Evolutionary conservation across 1,140 invertebrate genomes (phyloP).

Genomic region (Trichomalopsis sarcophagae): DNA sequence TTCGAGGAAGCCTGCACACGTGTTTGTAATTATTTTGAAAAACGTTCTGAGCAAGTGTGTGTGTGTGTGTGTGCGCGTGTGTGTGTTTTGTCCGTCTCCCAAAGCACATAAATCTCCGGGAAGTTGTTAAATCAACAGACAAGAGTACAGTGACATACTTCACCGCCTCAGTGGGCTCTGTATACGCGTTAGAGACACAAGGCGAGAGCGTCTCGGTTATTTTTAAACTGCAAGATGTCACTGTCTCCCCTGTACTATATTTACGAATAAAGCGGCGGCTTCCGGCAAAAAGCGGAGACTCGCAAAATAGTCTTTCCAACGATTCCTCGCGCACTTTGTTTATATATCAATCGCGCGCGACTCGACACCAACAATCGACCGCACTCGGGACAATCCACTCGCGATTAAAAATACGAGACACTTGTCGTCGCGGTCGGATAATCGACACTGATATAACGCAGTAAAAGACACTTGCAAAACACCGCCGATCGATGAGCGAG

Average conservation of each 20-base stretch:
- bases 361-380: too few relatives aligned
- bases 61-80: too few relatives aligned
- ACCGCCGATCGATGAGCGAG: neutral
- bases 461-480: neutral
- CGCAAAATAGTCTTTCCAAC: neutral
- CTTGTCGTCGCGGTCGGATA: neutral
- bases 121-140: neutral
- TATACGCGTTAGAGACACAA: neutral
- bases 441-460: neutral
- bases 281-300: neutral
- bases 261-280: neutral
- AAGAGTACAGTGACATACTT: neutral
- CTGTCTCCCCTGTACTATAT: slow-evolving; percentile 17
- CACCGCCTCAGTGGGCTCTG: neutral
- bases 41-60: neutral
- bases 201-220: slow-evolving; percentile 9
- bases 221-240: slow-evolving; percentile 20
- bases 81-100: neutral
- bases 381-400: too few relatives aligned
- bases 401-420: neutral
- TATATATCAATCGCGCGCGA: too few relatives aligned
- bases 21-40: neutral
- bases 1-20: too few relatives aligned
- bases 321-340: too few relatives aligned
- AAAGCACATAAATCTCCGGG: neutral